Percentiles rank a stretch among this genome's conserved stretches.
phyloP scores from a whole-genome alignment of 1,140 invertebrate species.

The Archivesica marissinica region DNA sequence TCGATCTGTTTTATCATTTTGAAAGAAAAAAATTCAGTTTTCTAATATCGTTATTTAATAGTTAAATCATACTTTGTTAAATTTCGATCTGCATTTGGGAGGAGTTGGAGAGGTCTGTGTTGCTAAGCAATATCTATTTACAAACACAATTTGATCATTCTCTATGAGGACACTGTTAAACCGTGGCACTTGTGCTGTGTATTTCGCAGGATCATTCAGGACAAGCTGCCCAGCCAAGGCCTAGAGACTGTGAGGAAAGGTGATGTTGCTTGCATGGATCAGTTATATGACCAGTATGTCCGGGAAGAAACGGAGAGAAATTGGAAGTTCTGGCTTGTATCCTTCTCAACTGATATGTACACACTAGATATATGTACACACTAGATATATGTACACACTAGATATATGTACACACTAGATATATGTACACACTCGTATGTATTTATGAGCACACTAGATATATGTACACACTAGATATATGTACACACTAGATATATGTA shows the following conservation, averaged over 20 bases:
- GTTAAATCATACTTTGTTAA: too few species aligned
- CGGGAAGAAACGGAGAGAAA: slow-evolving; percentile 42
- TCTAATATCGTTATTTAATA: too few species aligned
- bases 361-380: too few species aligned
- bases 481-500: too few species aligned
- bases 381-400: too few species aligned
- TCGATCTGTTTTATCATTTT: too few species aligned
- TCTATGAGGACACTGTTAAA: slow-evolving; percentile 31
- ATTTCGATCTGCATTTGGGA: too few species aligned
- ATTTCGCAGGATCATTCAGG: slow-evolving; percentile 37
- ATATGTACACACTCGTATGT: too few species aligned
- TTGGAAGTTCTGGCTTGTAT: slow-evolving; percentile 61
- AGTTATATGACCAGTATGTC: slow-evolving; percentile 44
- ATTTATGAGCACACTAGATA: too few species aligned
- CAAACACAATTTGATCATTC: not conserved
- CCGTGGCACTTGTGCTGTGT: not conserved
- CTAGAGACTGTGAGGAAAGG: not conserved
- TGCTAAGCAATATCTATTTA: not conserved
- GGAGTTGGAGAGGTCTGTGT: slow-evolving; percentile 15
- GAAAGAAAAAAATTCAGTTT: too few species aligned
- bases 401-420: too few species aligned
- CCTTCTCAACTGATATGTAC: slow-evolving; percentile 1
- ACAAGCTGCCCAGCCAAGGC: slow-evolving; percentile 44
- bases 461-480: too few species aligned
- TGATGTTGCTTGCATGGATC: slow-evolving; percentile 24